A percentile compares a stretch with the other conserved stretches of the same genome.
Evolutionary conservation across 2,797 vertebrate species (phyloP).

Genomic region (Aplochiton taeniatus): DNA sequence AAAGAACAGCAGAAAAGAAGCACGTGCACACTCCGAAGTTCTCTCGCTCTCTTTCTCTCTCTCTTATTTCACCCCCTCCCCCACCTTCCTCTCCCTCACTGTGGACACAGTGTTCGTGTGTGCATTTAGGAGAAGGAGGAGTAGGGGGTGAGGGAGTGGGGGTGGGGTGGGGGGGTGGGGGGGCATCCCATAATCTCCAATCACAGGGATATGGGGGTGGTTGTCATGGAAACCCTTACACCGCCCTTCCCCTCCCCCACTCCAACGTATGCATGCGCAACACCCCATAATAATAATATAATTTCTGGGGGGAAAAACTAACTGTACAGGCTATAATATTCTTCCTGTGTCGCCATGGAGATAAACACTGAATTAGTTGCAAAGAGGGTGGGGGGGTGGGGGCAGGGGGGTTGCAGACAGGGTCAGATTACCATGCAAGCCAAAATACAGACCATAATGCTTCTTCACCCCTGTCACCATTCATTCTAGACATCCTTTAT

Average conservation of each 20-base stretch:
- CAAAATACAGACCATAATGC: constrained; percentile 78
- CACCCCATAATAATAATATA: constrained; percentile 77
- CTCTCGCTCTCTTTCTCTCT: constrained; percentile 16
- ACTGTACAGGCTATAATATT: constrained; percentile 75
- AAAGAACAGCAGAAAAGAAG: constrained; percentile 35
- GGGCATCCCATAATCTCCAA: constrained; percentile 77
- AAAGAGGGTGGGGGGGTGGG: constrained; percentile 26
- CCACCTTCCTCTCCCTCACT: constrained; percentile 49
- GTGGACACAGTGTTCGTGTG: constrained; percentile 69
- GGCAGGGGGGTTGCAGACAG: constrained; percentile 54
- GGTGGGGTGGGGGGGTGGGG: not conserved
- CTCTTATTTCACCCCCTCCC: constrained; percentile 19
- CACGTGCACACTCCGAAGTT: constrained; percentile 46
- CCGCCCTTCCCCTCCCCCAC: constrained; percentile 62
- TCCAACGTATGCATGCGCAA: constrained; percentile 41
- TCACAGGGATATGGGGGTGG: constrained; percentile 71
- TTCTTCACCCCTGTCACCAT: constrained; percentile 41
- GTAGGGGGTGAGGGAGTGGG: constrained; percentile 10
- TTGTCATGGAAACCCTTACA: constrained; percentile 75
- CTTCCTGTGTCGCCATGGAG: constrained; percentile 72
- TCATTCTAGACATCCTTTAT: constrained; percentile 41
- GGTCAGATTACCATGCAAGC: constrained; percentile 78
- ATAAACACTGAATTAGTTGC: constrained; percentile 49
- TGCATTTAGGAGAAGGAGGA: constrained; percentile 49
- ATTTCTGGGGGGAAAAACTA: constrained; percentile 65